Percentiles rank a stretch among this genome's conserved stretches.
Evolutionary conservation across 2,888 invertebrate species (phyloP).

Genomic region (Halocaridina rubra): DNA sequence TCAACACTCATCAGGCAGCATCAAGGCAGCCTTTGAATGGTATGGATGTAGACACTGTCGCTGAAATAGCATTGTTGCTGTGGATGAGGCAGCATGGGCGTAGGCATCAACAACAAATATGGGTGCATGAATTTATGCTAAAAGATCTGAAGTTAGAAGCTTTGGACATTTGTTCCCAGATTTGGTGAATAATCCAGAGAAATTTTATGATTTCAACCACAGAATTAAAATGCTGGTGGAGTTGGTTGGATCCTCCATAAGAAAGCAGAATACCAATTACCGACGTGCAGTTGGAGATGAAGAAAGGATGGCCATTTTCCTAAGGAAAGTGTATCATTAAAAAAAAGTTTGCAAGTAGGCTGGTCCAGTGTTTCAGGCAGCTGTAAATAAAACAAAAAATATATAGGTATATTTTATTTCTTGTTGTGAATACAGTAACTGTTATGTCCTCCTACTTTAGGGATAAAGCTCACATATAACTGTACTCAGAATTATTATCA

Average conservation of each 20-base stretch:
- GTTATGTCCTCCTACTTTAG: conserved; percentile 7
- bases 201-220: conserved; percentile 3
- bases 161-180: conserved; percentile 5
- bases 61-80: conserved; percentile 12
- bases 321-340: conserved; percentile 17
- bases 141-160: conserved; percentile 1
- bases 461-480: conserved; percentile 11
- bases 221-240: conserved; percentile 10
- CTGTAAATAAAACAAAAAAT: conserved; percentile 16
- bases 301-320: conserved; percentile 21
- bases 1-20: conserved; percentile 10
- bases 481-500: conserved; percentile 1
- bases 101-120: conserved; percentile 12
- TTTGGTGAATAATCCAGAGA: conserved; percentile 14
- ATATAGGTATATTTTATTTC: conserved; percentile 3
- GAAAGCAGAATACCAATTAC: conserved; percentile 22
- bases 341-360: not conserved
- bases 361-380: not conserved
- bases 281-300: not conserved
- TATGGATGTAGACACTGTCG: not conserved
- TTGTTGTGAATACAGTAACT: not conserved
- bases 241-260: conserved; percentile 1
- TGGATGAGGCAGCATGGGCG: conserved; percentile 6
- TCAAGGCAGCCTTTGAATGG: conserved; percentile 5
- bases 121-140: not conserved